Evolutionary conservation across 2,113 vertebrate genomes (phyloP), one percentile per base, ranked within the genome.

Genomic region (Pimephales promelas): DNA sequence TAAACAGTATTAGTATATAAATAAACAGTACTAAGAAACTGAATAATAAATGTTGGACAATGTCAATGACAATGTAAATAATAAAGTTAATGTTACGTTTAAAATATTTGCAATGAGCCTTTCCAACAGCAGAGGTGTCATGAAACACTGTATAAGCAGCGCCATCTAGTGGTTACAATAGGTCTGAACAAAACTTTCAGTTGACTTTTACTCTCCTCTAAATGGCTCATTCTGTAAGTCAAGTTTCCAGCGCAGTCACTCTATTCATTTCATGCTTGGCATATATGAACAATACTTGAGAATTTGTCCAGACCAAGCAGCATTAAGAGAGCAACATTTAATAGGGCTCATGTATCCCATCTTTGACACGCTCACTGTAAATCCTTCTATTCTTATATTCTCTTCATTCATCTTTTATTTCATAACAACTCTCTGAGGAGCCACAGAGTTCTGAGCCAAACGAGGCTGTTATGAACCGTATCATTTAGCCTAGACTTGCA

Each of bases 331-430:
- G 6, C 61, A 89, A 90, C 86, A 90, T 80, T 31, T 89, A 88
- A 89, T 2, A 87, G 81, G 86, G 88, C 90, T 92, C 68, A 91
- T n/a, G n/a, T n/a, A n/a, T n/a, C n/a, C n/a, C n/a, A 45, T 40
- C 43, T 85, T 68, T 84, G n/a, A 40, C 73, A 74, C 61, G 22
- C 78, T 24, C 64, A 40, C 47, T 22, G 52, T 34, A 26, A 74
- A 59, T 62, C 54, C 31, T 28, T 75, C 34, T 47, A 34, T 72
- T 72, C n/a, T 24, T 10, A 24, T 36, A n/a, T n/a, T 47, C 10
- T 47, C 73, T 49, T 24, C 10, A 10, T 75, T 43, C 45, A 22
- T 43, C 47, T 52, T 66, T 66, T n/a, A 45, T 59, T n/a, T 70
- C 20, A 76, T 64, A 68, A 34, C 14, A 54, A 57, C 20, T 59